Evolutionary conservation across 2,797 vertebrate genomes (phyloP), one percentile per base, ranked within the genome.

Genomic region (Argyrosomus regius): DNA sequence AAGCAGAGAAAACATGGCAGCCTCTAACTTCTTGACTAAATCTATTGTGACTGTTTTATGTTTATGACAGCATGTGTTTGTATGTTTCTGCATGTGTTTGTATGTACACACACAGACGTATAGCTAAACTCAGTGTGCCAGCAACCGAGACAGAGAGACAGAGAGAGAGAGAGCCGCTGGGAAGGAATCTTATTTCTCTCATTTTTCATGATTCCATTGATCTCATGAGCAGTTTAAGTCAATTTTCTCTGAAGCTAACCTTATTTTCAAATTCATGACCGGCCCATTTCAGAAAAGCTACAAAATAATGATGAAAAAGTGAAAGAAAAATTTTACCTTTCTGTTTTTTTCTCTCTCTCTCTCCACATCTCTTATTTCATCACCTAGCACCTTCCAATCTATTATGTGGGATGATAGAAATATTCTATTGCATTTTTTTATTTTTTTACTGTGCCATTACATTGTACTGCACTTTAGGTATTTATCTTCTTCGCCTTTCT

Each of bases 171-270:
- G 31, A n/a, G 57, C 70, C 20, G 0, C 41, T 49, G 67, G 26
- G 43, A 16, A 72, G 22, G 31, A 72, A 58, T 41, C 45, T 59
- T 69, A 72, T 73, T 82, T 71, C 50, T 72, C 67, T 59, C 52
- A 72, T 75, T 60, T 71, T 48, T 74, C 35, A 66, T 48, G 18
- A 80, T 66, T 59, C 12, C 16, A 72, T 17, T 75, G 62, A 72
- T 77, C 57, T 78, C 71, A 63, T 48, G 46, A 71, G n/a, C 60
- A 20, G 57, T 41, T 43, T 48, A 61, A 77, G 61, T 22, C 24
- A 4, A 4, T 24, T n/a, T 66, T 48, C 41, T 63, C 24, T 22
- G 16, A 39, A 13, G 14, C 20, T 53, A 60, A 70, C 24, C 41
- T 66, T 57, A 58, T 76, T 79, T 67, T 63, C 10, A 76, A 68